Evolutionary conservation across 2,888 invertebrate genomes (phyloP).

Genomic region (Idaea dimidiata): DNA sequence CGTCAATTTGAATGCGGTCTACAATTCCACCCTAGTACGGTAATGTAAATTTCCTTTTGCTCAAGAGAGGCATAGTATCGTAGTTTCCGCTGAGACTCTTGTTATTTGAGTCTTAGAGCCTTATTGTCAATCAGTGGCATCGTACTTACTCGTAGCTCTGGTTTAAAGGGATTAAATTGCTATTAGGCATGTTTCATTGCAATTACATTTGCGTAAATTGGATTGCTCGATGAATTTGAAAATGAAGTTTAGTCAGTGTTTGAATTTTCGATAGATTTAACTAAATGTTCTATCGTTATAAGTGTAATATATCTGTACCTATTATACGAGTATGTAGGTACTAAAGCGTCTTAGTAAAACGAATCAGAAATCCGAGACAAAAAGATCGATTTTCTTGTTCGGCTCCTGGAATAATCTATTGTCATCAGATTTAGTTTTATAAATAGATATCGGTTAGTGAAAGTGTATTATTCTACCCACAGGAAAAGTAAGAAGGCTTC

Average conservation of each 20-base stretch:
- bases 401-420: background rate
- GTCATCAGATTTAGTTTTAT: background rate
- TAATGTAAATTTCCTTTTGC: constrained; percentile 57
- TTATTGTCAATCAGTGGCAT: constrained; percentile 50
- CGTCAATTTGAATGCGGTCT: constrained; percentile 64
- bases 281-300: no score
- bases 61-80: constrained; percentile 50
- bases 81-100: constrained; percentile 20
- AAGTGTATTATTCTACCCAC: background rate
- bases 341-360: background rate
- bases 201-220: background rate
- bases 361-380: background rate
- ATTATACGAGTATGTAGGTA: no score
- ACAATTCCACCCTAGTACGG: constrained; percentile 46
- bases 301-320: no score
- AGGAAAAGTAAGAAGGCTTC: no score
- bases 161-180: constrained; percentile 9
- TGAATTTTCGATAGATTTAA: no score
- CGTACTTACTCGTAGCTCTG: constrained; percentile 24
- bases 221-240: background rate
- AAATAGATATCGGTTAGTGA: background rate
- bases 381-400: background rate
- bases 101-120: constrained; percentile 55
- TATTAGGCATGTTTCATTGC: background rate
- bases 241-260: background rate